Base-by-base conservation (phyloP, 2,797 vertebrate species). In the Argentina silus region DNA sequence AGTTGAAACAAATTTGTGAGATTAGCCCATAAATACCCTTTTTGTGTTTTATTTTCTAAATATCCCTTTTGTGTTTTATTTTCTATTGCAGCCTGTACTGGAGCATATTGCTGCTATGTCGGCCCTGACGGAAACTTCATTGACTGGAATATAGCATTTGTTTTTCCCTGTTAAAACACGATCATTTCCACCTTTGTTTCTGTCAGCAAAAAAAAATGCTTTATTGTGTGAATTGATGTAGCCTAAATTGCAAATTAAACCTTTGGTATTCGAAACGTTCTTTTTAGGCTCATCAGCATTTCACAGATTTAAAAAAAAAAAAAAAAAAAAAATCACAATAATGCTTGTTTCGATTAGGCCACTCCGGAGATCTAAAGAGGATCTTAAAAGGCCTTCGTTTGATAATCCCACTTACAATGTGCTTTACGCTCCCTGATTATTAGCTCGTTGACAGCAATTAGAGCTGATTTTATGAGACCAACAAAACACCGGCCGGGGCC, bases 391-490 rank as follows among this genome's bases (percentile, higher is more conserved):
- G 60, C 21, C 23, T 36, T 60, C 21, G 57, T 36, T 60, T 60
- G 23, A 60, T 60, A 42, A 36, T 60, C 59, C 12, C 23, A 36
- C 36, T 60, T 60, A 60, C 21, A 0, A 27, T 60, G 59, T 60
- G 14, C 12, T 42, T 60, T 8, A 42, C 23, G 36, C 6, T 27
- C 10, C 11, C 27, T 36, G 6, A 36, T 53, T 60, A 42, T 36
- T 60, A 12, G 23, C 9, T 60, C 23, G 23, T 12, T 89, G 87
- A 84, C 83, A 82, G 36, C 23, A 15, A 12, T 60, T 60, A 42
- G 86, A 93, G 88, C 86, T 86, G 89, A 90, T 92, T 91, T 92
- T 89, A 90, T 90, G 90, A 87, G 87, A 87, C 86, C 89, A 89
- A 93, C 93, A 92, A 93, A 92, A 93, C 89, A 15, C 21, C 21